Base-by-base conservation (phyloP, 2,797 vertebrate genomes). In the Sebastiscus albofasciatus region DNA sequence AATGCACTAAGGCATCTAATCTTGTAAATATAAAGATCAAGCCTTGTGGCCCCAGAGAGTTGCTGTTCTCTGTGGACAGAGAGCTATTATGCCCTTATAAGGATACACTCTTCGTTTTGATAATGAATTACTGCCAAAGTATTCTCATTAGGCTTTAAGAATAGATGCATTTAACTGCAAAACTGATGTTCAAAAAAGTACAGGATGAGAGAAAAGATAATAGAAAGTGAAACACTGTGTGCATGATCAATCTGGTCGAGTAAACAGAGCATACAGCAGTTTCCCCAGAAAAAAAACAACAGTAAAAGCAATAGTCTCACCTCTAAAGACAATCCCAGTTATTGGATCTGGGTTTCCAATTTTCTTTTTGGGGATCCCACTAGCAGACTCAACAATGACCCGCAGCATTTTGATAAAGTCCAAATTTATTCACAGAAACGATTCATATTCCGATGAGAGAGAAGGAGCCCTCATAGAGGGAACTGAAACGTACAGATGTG, bases 281-380 rank as follows among this genome's bases (percentile, higher is more conserved):
- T 42, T 16, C 1, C 14, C 1, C 26, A 5, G 26, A 39, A 7
- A 9, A n/a, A 36, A 11, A 42, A 52, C 4, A 52, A 54, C 20
- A 20, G 1, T 16, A 1, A 79, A 34, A 22, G 6, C 13, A 59
- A 72, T 2, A 33, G 2, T 31, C 97, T 97, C 95, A 99, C 98
- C 98, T 95, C 96, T 97, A 89, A 98, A 99, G 85, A 96, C 85
- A 87, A 99, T 81, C 16, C 94, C 91, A 72, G 94, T 94, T 60
- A 99, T 97, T 61, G 98, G 98, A 93, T 99, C 98, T 67, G 98
- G 98, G 76, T 96, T 96, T 82, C 98, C 97, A 87, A 99, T 95
- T 86, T 95, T 99, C 87, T 96, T 97, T 94, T 97, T 98, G 29
- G 98, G 98, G 80, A 99, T 97, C 79, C 97, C 97, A 71, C 80